Conservation (phyloP, 2,113 vertebrate species). For the Nettapus auritus region DNA sequence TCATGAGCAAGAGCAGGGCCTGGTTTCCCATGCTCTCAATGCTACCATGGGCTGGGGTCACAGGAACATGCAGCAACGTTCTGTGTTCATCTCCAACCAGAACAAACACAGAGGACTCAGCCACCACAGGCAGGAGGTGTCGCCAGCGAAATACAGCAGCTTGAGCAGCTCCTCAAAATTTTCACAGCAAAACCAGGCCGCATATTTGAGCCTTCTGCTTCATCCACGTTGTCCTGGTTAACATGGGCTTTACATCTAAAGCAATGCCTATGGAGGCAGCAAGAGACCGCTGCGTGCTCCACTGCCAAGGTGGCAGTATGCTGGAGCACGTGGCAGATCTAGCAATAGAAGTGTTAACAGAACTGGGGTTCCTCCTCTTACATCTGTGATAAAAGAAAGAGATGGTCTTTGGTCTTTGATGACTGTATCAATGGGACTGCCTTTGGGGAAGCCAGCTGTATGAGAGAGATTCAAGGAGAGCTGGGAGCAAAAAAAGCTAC, state of each 20-base stretch:
- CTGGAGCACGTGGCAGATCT: accelerated
- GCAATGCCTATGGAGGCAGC: background rate
- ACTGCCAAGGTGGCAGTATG: too few species aligned
- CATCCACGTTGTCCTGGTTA: background rate
- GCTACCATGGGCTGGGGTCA: background rate
- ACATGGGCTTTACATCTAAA: accelerated
- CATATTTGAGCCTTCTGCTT: accelerated
- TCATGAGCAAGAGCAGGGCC: background rate
- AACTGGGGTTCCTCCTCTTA: background rate
- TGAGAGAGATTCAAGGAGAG: accelerated
- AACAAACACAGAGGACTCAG: accelerated
- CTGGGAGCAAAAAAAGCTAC: background rate
- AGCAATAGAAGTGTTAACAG: background rate
- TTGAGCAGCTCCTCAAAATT: background rate
- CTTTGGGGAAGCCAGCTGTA: background rate
- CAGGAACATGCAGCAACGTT: background rate
- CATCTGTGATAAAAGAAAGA: background rate
- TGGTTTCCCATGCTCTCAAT: background rate
- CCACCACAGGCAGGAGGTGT: background rate
- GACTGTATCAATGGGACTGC: accelerated
- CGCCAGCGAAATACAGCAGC: background rate
- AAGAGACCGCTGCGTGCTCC: accelerated
- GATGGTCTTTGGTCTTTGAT: background rate
- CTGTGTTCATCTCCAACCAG: background rate
- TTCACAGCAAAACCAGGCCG: background rate